Conservation (phyloP, 2,113 vertebrate genomes). For the Urocitellus parryii region DNA sequence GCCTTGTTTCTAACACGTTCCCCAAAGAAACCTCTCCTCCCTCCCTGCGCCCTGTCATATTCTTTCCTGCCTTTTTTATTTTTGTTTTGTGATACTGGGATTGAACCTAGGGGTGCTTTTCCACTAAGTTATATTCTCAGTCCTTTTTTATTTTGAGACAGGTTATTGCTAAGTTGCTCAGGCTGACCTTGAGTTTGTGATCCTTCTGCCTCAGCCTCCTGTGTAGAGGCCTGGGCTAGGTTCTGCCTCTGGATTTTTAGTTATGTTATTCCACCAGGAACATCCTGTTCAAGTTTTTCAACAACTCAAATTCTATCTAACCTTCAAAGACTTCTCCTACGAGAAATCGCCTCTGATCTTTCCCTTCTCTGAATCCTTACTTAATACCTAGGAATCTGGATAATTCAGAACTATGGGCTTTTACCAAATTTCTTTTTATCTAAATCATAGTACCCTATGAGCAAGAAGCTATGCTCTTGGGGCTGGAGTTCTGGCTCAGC, state of each 20-base stretch:
- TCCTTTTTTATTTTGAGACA: too few relatives aligned
- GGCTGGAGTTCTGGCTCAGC: too few relatives aligned
- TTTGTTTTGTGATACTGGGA: background rate
- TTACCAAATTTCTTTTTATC: background rate
- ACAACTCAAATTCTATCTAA: background rate
- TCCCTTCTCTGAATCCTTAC: background rate
- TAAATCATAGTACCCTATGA: background rate
- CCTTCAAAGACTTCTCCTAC: background rate
- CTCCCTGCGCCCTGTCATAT: background rate
- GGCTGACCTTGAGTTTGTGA: too few relatives aligned
- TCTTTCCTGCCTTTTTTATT: background rate
- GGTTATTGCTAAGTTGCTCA: too few relatives aligned
- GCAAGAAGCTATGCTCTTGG: background rate
- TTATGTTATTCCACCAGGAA: background rate
- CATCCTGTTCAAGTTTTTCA: background rate
- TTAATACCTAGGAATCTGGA: background rate
- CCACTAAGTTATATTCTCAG: too few relatives aligned
- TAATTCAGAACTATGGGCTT: background rate
- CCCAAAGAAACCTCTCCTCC: background rate
- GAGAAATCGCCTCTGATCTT: background rate
- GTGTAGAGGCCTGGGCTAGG: background rate
- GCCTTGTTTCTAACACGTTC: conserved; percentile 15
- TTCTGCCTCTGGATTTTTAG: background rate
- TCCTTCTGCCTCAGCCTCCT: too few relatives aligned
- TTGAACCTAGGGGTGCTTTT: background rate